Evolutionary conservation across 2,113 vertebrate genomes (phyloP).

Genomic region (Callionymus lyra): DNA sequence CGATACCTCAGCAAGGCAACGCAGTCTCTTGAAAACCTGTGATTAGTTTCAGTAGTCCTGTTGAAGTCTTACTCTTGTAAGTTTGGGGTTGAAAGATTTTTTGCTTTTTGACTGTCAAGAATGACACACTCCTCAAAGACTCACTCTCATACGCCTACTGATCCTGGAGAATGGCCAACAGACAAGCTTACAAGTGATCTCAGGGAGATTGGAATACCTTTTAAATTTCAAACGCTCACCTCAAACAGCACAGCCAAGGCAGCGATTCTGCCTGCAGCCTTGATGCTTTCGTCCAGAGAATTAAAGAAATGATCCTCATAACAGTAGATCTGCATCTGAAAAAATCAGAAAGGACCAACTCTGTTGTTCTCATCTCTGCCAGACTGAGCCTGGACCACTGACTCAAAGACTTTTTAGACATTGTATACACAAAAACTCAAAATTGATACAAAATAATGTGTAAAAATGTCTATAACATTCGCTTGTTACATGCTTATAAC

Average conservation of each 20-base stretch:
- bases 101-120: too few species aligned
- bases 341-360: conserved; percentile 20
- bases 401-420: too few species aligned
- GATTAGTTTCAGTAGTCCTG: too few species aligned
- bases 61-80: too few species aligned
- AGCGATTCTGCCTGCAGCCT: conserved; percentile 78
- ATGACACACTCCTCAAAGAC: too few species aligned
- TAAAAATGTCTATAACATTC: too few species aligned
- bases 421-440: not conserved
- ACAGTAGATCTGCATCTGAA: conserved; percentile 95
- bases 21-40: too few species aligned
- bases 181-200: conserved; percentile 4
- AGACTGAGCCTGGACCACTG: not conserved
- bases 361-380: too few species aligned
- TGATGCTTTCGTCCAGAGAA: conserved; percentile 78
- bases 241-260: conserved; percentile 87
- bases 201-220: not conserved
- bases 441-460: not conserved
- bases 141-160: too few species aligned
- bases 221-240: conserved; percentile 61
- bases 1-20: too few species aligned
- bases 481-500: too few species aligned
- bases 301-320: conserved; percentile 74
- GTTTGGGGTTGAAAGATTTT: too few species aligned
- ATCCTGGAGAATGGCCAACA: not conserved